Evolutionary conservation across 2,888 invertebrate species (phyloP).

Genomic region (Diaprepes abbreviatus): DNA sequence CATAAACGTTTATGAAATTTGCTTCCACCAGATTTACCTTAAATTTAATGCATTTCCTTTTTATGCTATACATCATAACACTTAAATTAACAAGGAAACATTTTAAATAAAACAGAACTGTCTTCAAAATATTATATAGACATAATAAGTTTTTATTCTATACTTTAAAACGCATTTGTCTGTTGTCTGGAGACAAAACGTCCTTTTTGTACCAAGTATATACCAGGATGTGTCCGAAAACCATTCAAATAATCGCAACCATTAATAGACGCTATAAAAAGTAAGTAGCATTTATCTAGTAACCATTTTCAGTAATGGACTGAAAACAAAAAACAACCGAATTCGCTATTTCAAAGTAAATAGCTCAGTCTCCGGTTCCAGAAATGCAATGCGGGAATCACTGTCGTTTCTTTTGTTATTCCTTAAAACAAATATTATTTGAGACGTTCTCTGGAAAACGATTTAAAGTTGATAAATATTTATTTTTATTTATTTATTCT

Average conservation of each 20-base stretch:
- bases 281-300: constrained; percentile 9
- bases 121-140: no score
- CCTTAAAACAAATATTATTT: background rate
- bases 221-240: background rate
- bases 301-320: background rate
- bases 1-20: no score
- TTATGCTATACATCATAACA: no score
- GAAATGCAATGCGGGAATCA: background rate
- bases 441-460: background rate
- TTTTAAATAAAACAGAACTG: no score
- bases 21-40: no score
- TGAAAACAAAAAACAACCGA: background rate
- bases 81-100: no score
- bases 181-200: no score
- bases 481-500: no score
- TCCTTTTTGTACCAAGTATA: no score
- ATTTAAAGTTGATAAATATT: background rate
- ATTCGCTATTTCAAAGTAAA: background rate
- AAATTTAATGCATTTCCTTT: no score
- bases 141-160: no score
- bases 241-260: background rate
- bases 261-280: background rate
- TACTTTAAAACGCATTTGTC: no score
- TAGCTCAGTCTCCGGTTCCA: background rate
- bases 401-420: background rate